Evolutionary conservation across 2,113 vertebrate species (phyloP).

Genomic region (Notothenia coriiceps): DNA sequence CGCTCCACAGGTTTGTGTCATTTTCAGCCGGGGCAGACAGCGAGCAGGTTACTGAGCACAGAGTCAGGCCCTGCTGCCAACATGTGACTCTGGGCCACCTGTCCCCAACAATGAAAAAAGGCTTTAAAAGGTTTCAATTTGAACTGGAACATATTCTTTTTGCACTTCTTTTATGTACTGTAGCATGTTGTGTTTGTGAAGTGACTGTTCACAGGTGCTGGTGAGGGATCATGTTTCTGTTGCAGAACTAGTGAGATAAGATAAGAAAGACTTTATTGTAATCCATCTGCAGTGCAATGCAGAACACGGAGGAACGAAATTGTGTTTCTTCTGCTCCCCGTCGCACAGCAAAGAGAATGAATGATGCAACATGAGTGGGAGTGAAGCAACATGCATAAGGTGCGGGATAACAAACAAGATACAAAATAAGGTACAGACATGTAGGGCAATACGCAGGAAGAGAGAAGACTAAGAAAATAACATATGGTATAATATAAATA

Average conservation of each 20-base stretch:
- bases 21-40: slow-evolving; percentile 57
- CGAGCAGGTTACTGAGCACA: slow-evolving; percentile 60
- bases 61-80: slow-evolving; percentile 51
- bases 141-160: not conserved
- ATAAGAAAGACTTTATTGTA: not conserved
- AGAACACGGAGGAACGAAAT: not conserved
- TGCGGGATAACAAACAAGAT: not conserved
- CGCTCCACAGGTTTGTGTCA: slow-evolving; percentile 68
- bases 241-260: not conserved
- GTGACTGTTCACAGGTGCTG: not conserved
- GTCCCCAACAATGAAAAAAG: slow-evolving; percentile 41
- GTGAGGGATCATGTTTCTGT: not conserved
- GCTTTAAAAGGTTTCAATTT: not conserved
- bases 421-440: not conserved
- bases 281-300: not conserved
- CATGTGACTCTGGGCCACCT: slow-evolving; percentile 57
- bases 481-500: not conserved
- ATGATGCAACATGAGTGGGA: slow-evolving; percentile 1
- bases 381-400: not conserved
- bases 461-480: not conserved
- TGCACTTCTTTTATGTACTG: not conserved
- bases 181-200: not conserved
- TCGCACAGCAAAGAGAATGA: not conserved
- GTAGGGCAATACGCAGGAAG: not conserved
- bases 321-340: not conserved